Base-by-base conservation (phyloP, 2,797 vertebrate species). In the Odontamblyopus rebecca region DNA sequence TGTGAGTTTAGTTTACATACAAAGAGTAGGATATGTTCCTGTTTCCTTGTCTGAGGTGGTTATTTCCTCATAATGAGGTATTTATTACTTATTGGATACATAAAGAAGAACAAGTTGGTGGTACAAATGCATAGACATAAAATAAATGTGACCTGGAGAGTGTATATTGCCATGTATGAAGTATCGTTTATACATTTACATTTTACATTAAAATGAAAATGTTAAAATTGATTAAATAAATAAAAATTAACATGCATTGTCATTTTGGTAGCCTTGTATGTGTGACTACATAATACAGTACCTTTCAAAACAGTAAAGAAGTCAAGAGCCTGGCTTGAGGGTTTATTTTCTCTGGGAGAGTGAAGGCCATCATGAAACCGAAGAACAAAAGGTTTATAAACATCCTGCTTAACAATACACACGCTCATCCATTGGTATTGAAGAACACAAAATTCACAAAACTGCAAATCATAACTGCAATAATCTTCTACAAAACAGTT, bases 61-160 rank as follows among this genome's bases (percentile, higher is more conserved):
- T 90, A 67, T 91, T 93, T 90, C 94, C 93, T 94, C 93, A 94
- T 90, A 94, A 85, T 94, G 93, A 94, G 93, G 92, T 87, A 89
- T 89, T 91, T 92, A 91, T 90, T 84, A 89, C 89, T 82, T 88
- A 86, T 84, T 51, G 53, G 85, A 91, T 89, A 85, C 84, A 81
- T 72, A 65, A 81, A 71, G 76, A 71, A 85, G 15, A 56, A 23
- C 51, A 54, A 35, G 2, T 38, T 38, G 44, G 12, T 48, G 44
- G 85, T 86, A 89, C 81, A 68, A 64, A 44, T 71, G 44, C 72
- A 72, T 86, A 85, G 87, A 74, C 57, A 38, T 35, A 53, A 54
- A 56, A 48, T 6, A 44, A 44, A 65, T 63, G 63, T 65, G 63
- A 50, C 41, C 23, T 51, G 61, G 30, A 63, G 32, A 38, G 61